Conservation (phyloP, 2,113 vertebrate genomes). For the Bubo bubo region DNA sequence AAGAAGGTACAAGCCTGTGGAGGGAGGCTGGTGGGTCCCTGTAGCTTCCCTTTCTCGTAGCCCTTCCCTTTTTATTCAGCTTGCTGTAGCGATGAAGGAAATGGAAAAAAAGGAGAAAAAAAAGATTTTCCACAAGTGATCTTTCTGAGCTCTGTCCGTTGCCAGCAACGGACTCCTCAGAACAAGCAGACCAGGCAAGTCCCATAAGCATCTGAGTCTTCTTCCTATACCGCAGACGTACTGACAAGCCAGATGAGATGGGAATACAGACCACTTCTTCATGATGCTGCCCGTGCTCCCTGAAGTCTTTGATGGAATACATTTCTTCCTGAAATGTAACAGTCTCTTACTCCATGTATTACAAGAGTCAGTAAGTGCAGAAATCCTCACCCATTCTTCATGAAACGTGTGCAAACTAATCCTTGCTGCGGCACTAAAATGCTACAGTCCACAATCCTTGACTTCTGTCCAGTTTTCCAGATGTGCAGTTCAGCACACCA, state of each 20-base stretch:
- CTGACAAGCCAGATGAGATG: background rate
- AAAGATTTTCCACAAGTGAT: background rate
- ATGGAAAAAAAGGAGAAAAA: background rate
- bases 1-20: background rate
- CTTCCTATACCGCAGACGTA: background rate
- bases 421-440: background rate
- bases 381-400: constrained; percentile 41
- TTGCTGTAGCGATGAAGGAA: constrained; percentile 10
- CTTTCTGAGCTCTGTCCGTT: constrained; percentile 11
- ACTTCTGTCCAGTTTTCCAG: background rate
- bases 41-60: constrained; percentile 43
- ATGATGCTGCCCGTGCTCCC: background rate
- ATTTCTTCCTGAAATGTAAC: constrained; percentile 41
- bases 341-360: constrained; percentile 32
- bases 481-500: background rate
- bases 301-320: constrained; percentile 19
- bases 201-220: background rate
- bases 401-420: constrained; percentile 35
- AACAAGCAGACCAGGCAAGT: background rate
- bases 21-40: background rate
- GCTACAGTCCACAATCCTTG: background rate
- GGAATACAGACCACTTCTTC: background rate
- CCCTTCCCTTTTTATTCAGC: constrained; percentile 46
- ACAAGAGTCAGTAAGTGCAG: constrained; percentile 55
- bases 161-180: constrained; percentile 62